Evolutionary conservation across 2,888 invertebrate genomes (phyloP).

Genomic region (Ophion obscuratus): DNA sequence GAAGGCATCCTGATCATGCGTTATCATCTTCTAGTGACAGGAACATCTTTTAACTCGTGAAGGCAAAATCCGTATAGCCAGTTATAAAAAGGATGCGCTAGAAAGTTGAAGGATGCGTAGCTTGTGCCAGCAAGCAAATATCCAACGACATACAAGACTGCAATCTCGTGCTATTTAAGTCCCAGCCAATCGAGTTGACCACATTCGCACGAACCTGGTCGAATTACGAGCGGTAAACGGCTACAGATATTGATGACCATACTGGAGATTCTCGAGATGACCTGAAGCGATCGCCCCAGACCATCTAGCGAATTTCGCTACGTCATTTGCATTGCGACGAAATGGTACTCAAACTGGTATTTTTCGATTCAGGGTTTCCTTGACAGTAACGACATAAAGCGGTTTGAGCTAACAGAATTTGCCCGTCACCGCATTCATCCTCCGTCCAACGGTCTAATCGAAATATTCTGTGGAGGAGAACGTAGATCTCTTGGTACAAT

Average conservation of each 20-base stretch:
- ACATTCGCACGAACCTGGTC: not conserved
- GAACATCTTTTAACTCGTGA: not conserved
- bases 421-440: not conserved
- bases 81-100: not conserved
- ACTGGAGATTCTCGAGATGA: not conserved
- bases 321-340: not conserved
- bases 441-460: not conserved
- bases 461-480: not conserved
- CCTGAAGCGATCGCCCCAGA: not conserved
- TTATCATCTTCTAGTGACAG: not conserved
- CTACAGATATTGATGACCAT: not conserved
- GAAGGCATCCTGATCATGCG: not conserved
- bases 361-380: not conserved
- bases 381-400: not conserved
- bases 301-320: not conserved
- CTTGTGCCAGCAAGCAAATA: not conserved
- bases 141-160: not conserved
- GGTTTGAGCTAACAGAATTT: not conserved
- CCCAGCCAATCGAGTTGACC: not conserved
- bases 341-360: not conserved
- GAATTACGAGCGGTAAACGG: not conserved
- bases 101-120: not conserved
- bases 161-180: not conserved
- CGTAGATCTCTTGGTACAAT: not conserved
- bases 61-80: not conserved